Conservation (phyloP, 2,797 vertebrate species). For the Todus mexicanus region DNA sequence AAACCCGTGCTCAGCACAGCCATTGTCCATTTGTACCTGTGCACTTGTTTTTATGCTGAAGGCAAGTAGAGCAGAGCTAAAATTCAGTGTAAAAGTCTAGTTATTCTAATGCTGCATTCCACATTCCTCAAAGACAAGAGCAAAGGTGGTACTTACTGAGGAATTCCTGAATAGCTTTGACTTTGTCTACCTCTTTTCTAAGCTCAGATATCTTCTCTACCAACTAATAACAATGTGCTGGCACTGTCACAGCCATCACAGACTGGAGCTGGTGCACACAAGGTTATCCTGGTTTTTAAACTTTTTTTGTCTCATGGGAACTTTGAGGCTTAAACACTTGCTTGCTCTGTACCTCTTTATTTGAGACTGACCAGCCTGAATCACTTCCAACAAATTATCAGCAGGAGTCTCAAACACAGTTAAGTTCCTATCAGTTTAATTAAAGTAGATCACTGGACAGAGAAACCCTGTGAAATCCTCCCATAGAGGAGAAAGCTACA, state of each 20-base stretch:
- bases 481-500: neutral
- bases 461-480: neutral
- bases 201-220: neutral
- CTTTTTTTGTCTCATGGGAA: neutral
- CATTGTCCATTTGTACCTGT: neutral
- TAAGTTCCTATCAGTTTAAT: constrained; percentile 38
- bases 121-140: neutral
- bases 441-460: neutral
- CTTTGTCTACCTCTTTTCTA: neutral
- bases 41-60: neutral
- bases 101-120: neutral
- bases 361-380: neutral
- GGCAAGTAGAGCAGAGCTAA: neutral
- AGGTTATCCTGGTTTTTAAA: neutral
- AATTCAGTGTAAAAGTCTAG: neutral
- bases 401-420: neutral
- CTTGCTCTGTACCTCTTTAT: neutral
- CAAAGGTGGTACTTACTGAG: neutral
- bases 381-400: neutral
- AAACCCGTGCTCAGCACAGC: neutral
- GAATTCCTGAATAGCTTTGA: neutral
- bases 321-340: neutral
- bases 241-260: neutral
- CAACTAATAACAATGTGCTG: neutral
- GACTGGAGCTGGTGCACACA: neutral